Evolutionary conservation across 1,140 invertebrate species (phyloP).

Genomic region (Drosophila saltans): DNA sequence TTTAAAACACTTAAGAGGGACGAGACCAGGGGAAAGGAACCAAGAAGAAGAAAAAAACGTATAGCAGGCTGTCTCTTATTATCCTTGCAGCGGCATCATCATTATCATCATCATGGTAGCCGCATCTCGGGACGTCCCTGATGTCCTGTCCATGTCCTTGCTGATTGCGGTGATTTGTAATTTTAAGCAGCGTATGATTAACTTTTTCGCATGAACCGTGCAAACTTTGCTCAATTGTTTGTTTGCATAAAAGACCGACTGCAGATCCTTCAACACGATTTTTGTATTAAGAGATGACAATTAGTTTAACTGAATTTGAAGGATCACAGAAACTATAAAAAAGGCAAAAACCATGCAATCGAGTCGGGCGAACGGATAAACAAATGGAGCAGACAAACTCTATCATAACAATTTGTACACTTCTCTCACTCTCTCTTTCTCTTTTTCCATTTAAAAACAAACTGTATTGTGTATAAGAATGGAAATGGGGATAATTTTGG

Average conservation of each 20-base stretch:
- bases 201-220: conserved; percentile 44
- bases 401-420: conserved; percentile 51
- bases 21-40: neutral
- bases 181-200: conserved; percentile 77
- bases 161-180: conserved; percentile 77
- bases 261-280: neutral
- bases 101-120: neutral
- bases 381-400: conserved; percentile 34
- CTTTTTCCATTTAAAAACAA: conserved; percentile 31
- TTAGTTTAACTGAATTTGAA: conserved; percentile 2
- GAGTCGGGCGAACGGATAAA: conserved; percentile 16
- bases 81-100: conserved; percentile 52
- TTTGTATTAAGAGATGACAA: conserved; percentile 5
- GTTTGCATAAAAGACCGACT: neutral
- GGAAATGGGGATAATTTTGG: neutral
- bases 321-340: neutral
- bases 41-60: conserved; percentile 23
- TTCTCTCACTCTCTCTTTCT: neutral
- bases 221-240: conserved; percentile 2
- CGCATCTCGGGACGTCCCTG: conserved; percentile 20
- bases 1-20: conserved; percentile 70
- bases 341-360: neutral
- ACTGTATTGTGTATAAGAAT: neutral
- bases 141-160: conserved; percentile 37
- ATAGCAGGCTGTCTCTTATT: conserved; percentile 66